Base-by-base conservation (phyloP, 1,140 invertebrate genomes). In the Scaptomyza pallida region DNA sequence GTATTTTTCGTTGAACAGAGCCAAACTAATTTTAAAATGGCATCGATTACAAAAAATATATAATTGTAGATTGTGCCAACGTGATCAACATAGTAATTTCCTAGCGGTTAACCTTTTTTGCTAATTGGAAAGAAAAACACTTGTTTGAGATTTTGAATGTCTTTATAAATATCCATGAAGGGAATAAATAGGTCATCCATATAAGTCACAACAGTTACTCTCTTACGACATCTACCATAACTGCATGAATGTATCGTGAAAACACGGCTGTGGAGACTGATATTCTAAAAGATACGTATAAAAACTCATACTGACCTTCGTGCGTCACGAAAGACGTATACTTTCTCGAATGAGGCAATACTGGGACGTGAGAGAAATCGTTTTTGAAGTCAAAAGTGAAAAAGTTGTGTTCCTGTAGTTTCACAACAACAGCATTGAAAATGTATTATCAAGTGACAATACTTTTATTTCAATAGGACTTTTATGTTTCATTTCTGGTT, bases 221-320 rank as follows among this genome's bases (percentile, higher is more conserved):
- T 8, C 15, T 13, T 9, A 41, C 13, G 6, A 16, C 5, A 16
- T 41, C 1, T 41, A 41, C n/a, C 4, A 41, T 2, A 15, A 16
- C 13, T 41, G 13, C 40, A 16, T 41, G n/a, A 41, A 41, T 41
- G n/a, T 26, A 37, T 37, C 33, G 33, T 37, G 12, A 26, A 5
- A 48, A 48, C 3, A 48, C 45, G 0, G 45, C 21, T 13, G 45
- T 12, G 5, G 5, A 48, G 3, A 15, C 15, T 13, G 21, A 48
- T 26, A 48, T 48, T 8, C 48, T 30, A 35, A 51, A 35, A 2
- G 26, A 15, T 51, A 51, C 26, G 16, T 51, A 51, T 3, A 35
- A 33, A 35, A 33, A 33, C n/a, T 51, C 48, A 12, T 10, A 51
- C 33, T 51, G 30, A 3, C 26, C 48, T 6, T n/a, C 33, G 26